Percentiles rank a stretch among this genome's conserved stretches.
phyloP scores from a whole-genome alignment of 2,888 invertebrate species.

The Apamea epomidion region DNA sequence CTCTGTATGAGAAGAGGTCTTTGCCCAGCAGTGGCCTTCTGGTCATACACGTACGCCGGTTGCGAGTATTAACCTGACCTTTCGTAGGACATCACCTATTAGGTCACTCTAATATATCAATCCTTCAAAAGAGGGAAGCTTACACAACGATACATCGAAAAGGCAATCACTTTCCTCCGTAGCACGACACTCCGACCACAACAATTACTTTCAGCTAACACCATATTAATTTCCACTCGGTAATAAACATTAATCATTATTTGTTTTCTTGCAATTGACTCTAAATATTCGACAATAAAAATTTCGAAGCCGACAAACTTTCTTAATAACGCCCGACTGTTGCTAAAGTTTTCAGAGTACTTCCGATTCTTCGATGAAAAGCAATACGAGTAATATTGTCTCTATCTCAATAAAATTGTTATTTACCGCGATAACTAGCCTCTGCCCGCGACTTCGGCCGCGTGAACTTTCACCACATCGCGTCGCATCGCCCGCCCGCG shows the following conservation, averaged over 20 bases:
- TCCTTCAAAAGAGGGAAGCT: background rate
- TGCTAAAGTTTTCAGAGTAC: conserved; percentile 27
- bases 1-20: too few relatives aligned
- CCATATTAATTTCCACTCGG: conserved; percentile 48
- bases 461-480: background rate
- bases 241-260: conserved; percentile 57
- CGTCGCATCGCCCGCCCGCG: too few relatives aligned
- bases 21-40: too few relatives aligned
- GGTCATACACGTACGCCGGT: too few relatives aligned
- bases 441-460: background rate
- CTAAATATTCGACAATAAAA: too few relatives aligned
- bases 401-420: conserved; percentile 14
- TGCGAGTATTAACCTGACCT: background rate
- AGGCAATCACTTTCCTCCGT: conserved; percentile 22
- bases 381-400: conserved; percentile 34
- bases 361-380: conserved; percentile 28
- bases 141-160: conserved; percentile 10
- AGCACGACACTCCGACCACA: conserved; percentile 35
- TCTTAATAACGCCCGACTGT: conserved; percentile 47
- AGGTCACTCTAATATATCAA: background rate
- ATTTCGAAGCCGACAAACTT: conserved; percentile 46
- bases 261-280: conserved; percentile 49
- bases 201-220: conserved; percentile 47
- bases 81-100: background rate
- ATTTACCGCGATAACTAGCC: conserved; percentile 12